Base-by-base conservation (phyloP, 2,113 vertebrate species). In the Serilophus lunatus region DNA sequence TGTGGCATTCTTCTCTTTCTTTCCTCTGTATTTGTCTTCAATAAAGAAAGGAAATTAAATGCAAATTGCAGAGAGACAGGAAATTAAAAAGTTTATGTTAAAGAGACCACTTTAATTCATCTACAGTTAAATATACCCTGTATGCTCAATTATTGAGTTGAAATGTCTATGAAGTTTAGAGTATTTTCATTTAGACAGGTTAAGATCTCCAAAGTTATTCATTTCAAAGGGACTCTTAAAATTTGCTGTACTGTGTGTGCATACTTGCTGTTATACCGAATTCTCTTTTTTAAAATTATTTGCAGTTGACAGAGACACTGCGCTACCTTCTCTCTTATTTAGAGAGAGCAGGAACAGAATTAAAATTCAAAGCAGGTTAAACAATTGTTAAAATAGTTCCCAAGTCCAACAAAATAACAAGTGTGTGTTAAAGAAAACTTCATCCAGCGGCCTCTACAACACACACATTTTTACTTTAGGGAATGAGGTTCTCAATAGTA, bases 41-140 rank as follows among this genome's bases (percentile, higher is more conserved):
- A 83, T 93, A 96, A 93, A 56, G 69, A 66, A 94, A 94, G 87
- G 91, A 95, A 95, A 96, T 95, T 80, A 94, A 96, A 94, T 83
- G 84, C 75, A 95, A 97, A 95, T 83, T 93, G 74, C 80, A 92
- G n/a, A 59, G 51, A 76, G 82, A 79, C 87, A 94, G 91, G 92
- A 96, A 96, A 97, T 95, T 11, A 94, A 90, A 88, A 95, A 82
- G 77, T 89, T 77, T 82, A 85, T 33, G 51, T 85, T 92, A 89
- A 33, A 79, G 76, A 74, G 53, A 84, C 77, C 91, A 90, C 50
- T 86, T 92, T 35, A 93, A 79, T 83, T 89, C 28, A 69, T 16
- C 50, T 85, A 50, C 8, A 12, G 38, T 82, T 68, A 88, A 81
- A 89, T 22, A 91, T 14, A 84, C 6, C 60, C 77, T 91, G 15